Evolutionary conservation across 2,888 invertebrate genomes (phyloP), one percentile per base, ranked within the genome.

Genomic region (Periphyllus acericola): DNA sequence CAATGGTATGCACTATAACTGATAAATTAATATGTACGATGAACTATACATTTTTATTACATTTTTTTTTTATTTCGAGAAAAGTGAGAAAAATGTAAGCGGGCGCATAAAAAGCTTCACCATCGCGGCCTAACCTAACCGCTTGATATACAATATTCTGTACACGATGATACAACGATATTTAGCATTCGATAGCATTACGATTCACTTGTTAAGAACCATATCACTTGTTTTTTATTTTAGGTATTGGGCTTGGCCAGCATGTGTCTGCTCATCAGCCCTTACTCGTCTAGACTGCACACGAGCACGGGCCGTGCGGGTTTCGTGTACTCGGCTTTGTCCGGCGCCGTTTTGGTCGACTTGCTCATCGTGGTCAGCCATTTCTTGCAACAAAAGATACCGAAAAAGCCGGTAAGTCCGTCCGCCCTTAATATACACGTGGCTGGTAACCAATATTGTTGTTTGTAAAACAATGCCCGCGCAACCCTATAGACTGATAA

Each of bases 281-380:
- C 95, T 0, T 92, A 94, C 66, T 93, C 93, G 90, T 93, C 92
- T 76, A 91, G 93, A n/a, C 92, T 94, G 71, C 93, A 91, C 91
- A 93, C 92, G 90, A 94, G 92, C 91, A 92, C 92, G 91, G 92
- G 93, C 90, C 93, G 95, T 90, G 93, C 94, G 32, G 95, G 94
- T 0, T 92, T 95, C 89, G 94, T 95, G 91, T 95, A 94, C 92
- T 94, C 94, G 25, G 93, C 94, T 6, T 94, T 94, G 91, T 94
- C 93, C 25, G 94, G 95, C 89, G 94, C 93, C 91, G 93, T 95
- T 90, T 92, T 95, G 90, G 94, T 95, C 91, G 94, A 94, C 89
- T 92, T 93, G 2, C 92, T 95, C 46, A 91, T 95, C 90, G 92
- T 95, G 89, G 92, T 94, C 90, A 93, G 94, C 21, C 93, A 94